Base-by-base conservation (phyloP, 1,140 invertebrate species). In the Atta texana region DNA sequence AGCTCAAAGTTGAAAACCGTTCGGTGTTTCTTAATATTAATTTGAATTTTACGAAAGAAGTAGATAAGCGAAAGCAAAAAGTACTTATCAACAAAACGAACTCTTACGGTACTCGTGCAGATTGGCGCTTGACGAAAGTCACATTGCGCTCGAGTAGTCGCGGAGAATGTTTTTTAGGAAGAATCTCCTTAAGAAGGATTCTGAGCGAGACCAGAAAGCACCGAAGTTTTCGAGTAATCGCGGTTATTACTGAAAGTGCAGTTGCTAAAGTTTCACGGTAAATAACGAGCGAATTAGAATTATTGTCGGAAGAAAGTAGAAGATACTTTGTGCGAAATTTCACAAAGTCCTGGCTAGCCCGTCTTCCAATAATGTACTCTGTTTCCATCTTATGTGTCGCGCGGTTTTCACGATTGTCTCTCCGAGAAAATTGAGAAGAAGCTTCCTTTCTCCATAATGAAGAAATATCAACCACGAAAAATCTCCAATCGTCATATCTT, bases 251-350 rank as follows among this genome's bases (percentile, higher is more conserved):
- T 49, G 49, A 12, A 76, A 87, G 71, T 59, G 59, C 76, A 78
- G 61, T 89, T 87, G 51, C 39, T 57, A 21, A 89, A 90, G 71
- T 90, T 90, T 24, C 44, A 72, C 66, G 59, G 85, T 89, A 89
- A 90, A 84, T 90, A 90, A 89, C 44, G 85, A 71, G 57, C 63
- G 78, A 55, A 90, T 75, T 89, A 87, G 88, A 89, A 90, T 90
- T 87, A 89, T 84, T 44, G 78, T 89, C 39, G 59, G 63, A 61
- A 24, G 71, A 69, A 51, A 69, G 88, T 80, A 80, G 66, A 28
- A 49, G 39, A 61, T 68, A 63, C 12, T 74, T 84, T 24, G 78
- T 51, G 57, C 21, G 34, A 63, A 78, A 74, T 86, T 74, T 77
- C 69, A 55, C 57, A 34, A 74, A 74, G 85, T 85, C 74, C 64